Evolutionary conservation across 2,113 vertebrate species (phyloP), one percentile per base, ranked within the genome.

Genomic region (Litocranius walleri): DNA sequence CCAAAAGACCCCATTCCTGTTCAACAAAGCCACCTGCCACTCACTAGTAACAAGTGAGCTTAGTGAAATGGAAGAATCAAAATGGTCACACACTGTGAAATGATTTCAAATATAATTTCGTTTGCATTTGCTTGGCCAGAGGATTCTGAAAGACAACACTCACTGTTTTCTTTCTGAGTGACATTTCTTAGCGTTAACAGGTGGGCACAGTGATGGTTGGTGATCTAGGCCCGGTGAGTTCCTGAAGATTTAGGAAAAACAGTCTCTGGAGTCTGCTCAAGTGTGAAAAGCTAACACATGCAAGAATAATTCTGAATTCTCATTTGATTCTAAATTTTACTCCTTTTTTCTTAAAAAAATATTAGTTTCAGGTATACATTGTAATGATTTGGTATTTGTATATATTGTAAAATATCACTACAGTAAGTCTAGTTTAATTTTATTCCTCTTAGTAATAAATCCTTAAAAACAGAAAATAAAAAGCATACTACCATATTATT

Each of bases 21-120:
- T 74, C 77, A 95, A 93, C 88, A 96, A 97, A 88, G 74, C 82
- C 94, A 96, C 86, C 94, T 90, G 97, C 50, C 87, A 96, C 87
- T 97, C 62, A 83, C 33, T 56, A 94, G 82, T 77, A 94, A 94
- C 45, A 97, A 90, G 91, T 36, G 21, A 36, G 52, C 94, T 81
- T 57, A 83, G 88, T 48, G 78, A 94, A 90, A 97, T 59, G 45
- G 45, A 86, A 87, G 88, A 90, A 52, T 67, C 82, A 91, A 84
- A 93, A 94, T 14, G 9, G 67, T 86, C 88, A 94, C 27, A 61
- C 45, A n/a, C 2, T 89, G 50, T 64, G 59, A 97, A 77, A 94
- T 92, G 81, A 95, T 95, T 82, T 96, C 74, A 54, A 82, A 61
- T 74, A 92, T 64, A 95, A 80, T 78, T 74, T 87, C 29, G 36